A percentile compares a stretch with the other conserved stretches of the same genome.
Conservation (phyloP, 2,888 invertebrate species). For the Labia minor region DNA sequence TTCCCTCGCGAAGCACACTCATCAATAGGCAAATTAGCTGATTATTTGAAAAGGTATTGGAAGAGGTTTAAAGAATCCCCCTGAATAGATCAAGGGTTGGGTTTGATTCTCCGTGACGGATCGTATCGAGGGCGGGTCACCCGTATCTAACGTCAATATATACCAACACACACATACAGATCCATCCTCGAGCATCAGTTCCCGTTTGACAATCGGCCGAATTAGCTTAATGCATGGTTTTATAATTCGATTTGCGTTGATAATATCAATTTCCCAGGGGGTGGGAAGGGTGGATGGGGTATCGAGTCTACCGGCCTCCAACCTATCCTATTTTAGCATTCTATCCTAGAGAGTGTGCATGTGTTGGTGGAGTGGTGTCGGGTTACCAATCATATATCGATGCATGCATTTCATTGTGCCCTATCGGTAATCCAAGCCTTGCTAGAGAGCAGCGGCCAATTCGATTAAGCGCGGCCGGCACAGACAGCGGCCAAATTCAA, state of each 20-base stretch:
- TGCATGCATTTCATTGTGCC: slow-evolving; percentile 8
- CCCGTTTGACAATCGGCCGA: slow-evolving; percentile 3
- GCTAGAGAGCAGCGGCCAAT: neutral
- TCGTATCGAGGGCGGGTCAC: too few species aligned
- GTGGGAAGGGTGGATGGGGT: too few species aligned
- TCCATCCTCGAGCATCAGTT: neutral
- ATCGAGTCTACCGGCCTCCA: too few species aligned
- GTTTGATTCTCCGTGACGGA: neutral
- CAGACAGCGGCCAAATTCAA: slow-evolving; percentile 6
- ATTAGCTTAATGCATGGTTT: slow-evolving; percentile 8
- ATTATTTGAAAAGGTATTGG: too few species aligned
- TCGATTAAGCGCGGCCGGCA: neutral
- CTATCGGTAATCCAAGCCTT: neutral
- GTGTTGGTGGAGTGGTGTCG: neutral
- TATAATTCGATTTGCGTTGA: slow-evolving; percentile 4
- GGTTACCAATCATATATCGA: slow-evolving; percentile 13
- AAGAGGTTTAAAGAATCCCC: too few species aligned
- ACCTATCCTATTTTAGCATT: neutral
- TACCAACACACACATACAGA: neutral
- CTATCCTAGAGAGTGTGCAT: neutral
- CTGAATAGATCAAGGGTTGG: neutral
- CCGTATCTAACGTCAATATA: neutral
- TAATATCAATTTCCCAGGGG: neutral
- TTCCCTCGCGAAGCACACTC: too few species aligned
- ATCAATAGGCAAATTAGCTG: too few species aligned